Evolutionary conservation across 2,888 invertebrate genomes (phyloP).

Genomic region (Noctua pronuba): DNA sequence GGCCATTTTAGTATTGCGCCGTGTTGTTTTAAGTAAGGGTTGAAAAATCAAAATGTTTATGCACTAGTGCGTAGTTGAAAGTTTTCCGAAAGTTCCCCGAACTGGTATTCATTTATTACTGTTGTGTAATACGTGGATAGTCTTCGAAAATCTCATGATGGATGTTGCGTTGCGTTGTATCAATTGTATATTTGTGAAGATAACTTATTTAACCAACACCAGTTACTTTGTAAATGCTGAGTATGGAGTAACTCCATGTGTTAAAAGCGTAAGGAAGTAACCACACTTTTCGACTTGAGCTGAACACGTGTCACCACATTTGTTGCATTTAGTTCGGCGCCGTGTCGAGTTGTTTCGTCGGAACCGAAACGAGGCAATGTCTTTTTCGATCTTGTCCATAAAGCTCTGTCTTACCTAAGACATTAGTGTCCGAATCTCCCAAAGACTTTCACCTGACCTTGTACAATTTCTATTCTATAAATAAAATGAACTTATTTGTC

Average conservation of each 20-base stretch:
- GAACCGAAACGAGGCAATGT: background rate
- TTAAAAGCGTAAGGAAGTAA: background rate
- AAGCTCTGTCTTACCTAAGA: background rate
- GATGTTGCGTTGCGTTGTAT: background rate
- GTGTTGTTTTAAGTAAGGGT: background rate
- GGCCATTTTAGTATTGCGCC: background rate
- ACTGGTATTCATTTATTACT: slow-evolving; percentile 19
- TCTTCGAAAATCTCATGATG: background rate
- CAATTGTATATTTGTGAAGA: background rate
- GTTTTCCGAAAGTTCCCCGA: slow-evolving; percentile 31
- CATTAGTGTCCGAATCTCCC: background rate
- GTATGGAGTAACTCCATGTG: background rate
- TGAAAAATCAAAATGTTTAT: slow-evolving; percentile 7
- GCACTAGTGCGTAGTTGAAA: background rate
- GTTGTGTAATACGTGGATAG: background rate
- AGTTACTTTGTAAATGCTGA: background rate
- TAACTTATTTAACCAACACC: background rate
- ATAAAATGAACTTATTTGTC: slow-evolving; percentile 27
- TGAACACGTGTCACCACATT: background rate
- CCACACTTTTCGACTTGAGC: background rate
- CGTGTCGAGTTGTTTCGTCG: background rate
- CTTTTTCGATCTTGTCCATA: background rate
- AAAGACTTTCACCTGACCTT: background rate
- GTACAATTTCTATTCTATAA: background rate
- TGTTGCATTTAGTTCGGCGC: background rate